These are phyloP conservation scores for Erythrocercus mccallii DNA, from an alignment of 2,113 vertebrate genomes.

Conservation along the genomic window DNA sequence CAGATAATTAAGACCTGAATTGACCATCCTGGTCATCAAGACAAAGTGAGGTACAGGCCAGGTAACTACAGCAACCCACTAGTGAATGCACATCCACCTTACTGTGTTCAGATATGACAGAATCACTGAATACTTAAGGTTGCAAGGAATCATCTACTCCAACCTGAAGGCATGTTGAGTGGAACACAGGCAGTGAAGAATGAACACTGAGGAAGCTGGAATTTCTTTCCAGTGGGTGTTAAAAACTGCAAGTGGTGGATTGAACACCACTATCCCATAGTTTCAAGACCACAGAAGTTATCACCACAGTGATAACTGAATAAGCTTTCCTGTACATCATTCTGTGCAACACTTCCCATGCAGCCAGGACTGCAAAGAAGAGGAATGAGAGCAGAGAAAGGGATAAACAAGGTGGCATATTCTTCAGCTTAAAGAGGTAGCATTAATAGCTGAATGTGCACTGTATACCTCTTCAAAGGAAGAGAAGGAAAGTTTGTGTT, in stretches of 20 bases:
- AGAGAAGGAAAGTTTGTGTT: not conserved
- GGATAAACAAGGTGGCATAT: not conserved
- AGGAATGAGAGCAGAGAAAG: not conserved
- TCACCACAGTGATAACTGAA: not conserved
- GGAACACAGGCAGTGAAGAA: not conserved
- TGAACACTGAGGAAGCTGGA: not conserved
- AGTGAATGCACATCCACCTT: not conserved
- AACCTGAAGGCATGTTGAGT: fast-evolving
- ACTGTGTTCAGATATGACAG: not conserved
- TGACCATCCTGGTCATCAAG: not conserved
- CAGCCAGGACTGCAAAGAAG: not conserved
- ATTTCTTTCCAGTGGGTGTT: not conserved
- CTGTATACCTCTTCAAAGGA: not conserved
- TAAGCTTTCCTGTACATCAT: not conserved
- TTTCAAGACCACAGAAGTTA: not conserved
- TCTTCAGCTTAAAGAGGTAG: not conserved
- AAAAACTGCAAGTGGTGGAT: not conserved
- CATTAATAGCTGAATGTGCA: not conserved
- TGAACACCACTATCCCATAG: not conserved
- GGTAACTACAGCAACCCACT: not conserved
- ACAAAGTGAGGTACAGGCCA: not conserved
- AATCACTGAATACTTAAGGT: not conserved
- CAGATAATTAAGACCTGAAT: not conserved
- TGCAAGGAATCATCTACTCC: not conserved
- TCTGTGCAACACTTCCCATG: not conserved